Evolutionary conservation across 2,888 invertebrate species (phyloP), one percentile per base, ranked within the genome.

Genomic region (Aphodius sticticus): DNA sequence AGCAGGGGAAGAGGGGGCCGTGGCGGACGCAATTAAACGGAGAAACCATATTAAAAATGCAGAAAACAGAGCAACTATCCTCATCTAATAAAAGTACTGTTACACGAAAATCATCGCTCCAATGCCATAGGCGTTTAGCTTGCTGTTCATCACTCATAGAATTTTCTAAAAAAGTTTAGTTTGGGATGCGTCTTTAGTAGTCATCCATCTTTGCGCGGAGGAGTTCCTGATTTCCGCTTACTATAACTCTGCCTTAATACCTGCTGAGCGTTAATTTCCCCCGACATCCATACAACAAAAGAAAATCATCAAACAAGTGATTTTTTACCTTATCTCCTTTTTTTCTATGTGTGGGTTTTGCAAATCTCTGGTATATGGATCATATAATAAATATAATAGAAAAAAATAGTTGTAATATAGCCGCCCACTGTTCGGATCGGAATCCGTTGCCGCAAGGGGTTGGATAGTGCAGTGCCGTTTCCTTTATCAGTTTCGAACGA

Each of bases 361-460:
- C 86, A 78, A 80, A 81, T 83, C 81, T 83, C 81, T 82, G 88
- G 88, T 88, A 88, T 87, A 88, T 88, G 88, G 88, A 88, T 87
- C 86, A 86, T 83, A 35, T 74, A 74, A n/a, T 74, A 74, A 35
- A 74, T 36, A 70, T 74, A 74, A 36, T 35, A 74, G 14, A 82
- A 83, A 83, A 82, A 81, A 79, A 82, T 82, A 81, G 82, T 81
- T 77, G 76, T 80, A 83, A 79, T 74, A 80, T 80, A 80, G 87
- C 85, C 86, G 87, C 88, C 85, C 88, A 88, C 88, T 88, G 84
- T 88, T 88, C 88, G 88, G 88, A 88, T 88, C 88, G 87, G 86
- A 86, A 86, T 86, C 83, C 16, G 6, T 36, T 35, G 37, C 74
- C 26, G 70, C n/a, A 74, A 74, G 9, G 15, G 74, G 9, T 7